Base-by-base conservation (phyloP, 2,113 vertebrate genomes). In the Caloenas nicobarica region DNA sequence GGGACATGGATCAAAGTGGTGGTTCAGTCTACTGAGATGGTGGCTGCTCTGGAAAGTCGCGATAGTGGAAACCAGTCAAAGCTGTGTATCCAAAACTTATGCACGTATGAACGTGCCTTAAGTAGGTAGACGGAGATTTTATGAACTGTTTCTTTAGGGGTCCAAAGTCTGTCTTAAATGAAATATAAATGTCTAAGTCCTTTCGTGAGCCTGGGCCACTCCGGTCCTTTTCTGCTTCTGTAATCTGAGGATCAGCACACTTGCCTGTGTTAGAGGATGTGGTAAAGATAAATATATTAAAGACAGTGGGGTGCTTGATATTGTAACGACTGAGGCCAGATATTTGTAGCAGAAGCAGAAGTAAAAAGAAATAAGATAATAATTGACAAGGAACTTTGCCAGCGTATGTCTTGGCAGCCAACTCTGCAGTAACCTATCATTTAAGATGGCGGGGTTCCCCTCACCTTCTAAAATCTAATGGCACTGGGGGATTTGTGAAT, bases 301-400 rank as follows among this genome's bases (percentile, higher is more conserved):
- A 91, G 66, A 31, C 77, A 12, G 91, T 53, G 61, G 88, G 84
- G 77, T 86, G 89, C 66, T 89, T 57, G 91, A 66, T 89, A 80
- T 66, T 62, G 48, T 51, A 83, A 66, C 0, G 17, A 38, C 34
- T 17, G 51, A 74, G 84, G 80, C 93, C 93, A 94, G 81, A 82
- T 74, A 93, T 86, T 53, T 72, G 81, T 36, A 91, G 72, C 71
- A 89, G 93, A 71, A 95, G 68, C 85, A 93, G 77, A 54, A 89
- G 81, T 79, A 71, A 86, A 89, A 89, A 91, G 89, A 91, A 95
- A 89, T 82, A 91, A 94, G 92, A 95, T 79, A 95, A 95, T 94
- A 91, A 95, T 86, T 89, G 94, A 83, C 5, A 10, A 93, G 88
- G 91, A 91, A 57, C 38, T 48, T 91, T 89, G 93, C 91, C 93